phyloP scores from a whole-genome alignment of 2,888 invertebrate species.

The Acrobeloides nanus region DNA sequence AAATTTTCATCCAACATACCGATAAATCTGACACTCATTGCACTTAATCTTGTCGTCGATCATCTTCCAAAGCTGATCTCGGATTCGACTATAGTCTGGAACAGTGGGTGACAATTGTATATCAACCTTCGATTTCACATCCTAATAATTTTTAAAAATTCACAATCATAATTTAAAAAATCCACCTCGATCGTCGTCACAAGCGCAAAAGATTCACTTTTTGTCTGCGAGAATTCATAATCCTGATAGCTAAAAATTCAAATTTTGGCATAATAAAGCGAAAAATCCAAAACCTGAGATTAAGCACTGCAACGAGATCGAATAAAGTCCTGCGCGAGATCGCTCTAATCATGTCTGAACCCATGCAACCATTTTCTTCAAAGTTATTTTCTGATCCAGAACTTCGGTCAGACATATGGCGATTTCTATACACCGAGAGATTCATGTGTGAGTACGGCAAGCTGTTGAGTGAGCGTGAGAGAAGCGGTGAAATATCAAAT shows the following conservation, averaged over 20 bases:
- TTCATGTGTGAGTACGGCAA: too few species aligned
- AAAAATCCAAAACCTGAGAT: too few species aligned
- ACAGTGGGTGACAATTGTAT: slow-evolving; percentile 59
- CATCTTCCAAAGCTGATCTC: slow-evolving; percentile 80
- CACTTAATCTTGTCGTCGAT: slow-evolving; percentile 85
- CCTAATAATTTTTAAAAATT: too few species aligned
- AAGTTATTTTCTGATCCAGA: slow-evolving; percentile 43
- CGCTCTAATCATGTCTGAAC: slow-evolving; percentile 11
- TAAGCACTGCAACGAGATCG: slow-evolving; percentile 90
- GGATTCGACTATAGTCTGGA: slow-evolving; percentile 68
- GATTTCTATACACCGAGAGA: too few species aligned
- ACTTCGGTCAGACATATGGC: slow-evolving; percentile 44
- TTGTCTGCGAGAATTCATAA: slow-evolving; percentile 95
- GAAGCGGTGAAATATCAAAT: slow-evolving; percentile 27
- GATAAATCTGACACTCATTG: slow-evolving; percentile 86
- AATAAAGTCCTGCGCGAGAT: slow-evolving; percentile 67
- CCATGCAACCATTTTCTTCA: slow-evolving; percentile 21
- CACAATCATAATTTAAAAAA: too few species aligned
- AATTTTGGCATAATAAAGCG: too few species aligned
- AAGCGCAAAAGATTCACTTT: slow-evolving; percentile 93
- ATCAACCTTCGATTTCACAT: too few species aligned
- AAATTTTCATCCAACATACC: too few species aligned
- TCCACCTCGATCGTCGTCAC: too few species aligned
- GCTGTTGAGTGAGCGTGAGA: too few species aligned
- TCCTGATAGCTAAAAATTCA: slow-evolving; percentile 97